These are phyloP conservation scores for Achatina immaculata DNA, from an alignment of 1,140 invertebrate genomes.

Conservation along the genomic window DNA sequence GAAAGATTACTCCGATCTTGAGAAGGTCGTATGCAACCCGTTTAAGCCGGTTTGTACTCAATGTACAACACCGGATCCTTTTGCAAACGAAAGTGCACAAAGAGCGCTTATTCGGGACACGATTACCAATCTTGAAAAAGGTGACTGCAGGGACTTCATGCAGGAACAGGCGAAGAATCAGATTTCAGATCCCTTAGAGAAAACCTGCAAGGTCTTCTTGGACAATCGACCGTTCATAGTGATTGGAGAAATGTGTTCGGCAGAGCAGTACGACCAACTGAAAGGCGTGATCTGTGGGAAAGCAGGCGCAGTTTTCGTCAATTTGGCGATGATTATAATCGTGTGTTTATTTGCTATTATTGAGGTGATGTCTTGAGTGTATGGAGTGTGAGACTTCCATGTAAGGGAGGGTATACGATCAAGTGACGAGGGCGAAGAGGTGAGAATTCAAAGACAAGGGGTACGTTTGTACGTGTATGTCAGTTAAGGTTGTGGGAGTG, in stretches of 20 bases:
- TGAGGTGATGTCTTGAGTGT: neutral
- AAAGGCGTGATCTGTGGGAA: neutral
- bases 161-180: neutral
- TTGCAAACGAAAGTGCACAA: neutral
- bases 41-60: neutral
- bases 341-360: neutral
- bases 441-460: no score
- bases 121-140: neutral
- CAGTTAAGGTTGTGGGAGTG: no score
- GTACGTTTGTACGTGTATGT: no score
- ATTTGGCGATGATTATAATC: neutral
- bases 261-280: neutral
- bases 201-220: neutral
- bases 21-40: neutral
- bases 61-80: neutral
- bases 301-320: neutral
- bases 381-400: no score
- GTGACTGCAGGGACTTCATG: neutral
- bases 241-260: neutral
- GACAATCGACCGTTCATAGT: neutral
- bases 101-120: neutral
- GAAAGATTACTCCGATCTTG: neutral
- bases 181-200: neutral
- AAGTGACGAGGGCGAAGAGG: no score
- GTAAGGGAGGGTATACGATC: no score